Evolutionary conservation across 2,113 vertebrate species (phyloP), one percentile per base, ranked within the genome.

Genomic region (Synchiropus splendidus): DNA sequence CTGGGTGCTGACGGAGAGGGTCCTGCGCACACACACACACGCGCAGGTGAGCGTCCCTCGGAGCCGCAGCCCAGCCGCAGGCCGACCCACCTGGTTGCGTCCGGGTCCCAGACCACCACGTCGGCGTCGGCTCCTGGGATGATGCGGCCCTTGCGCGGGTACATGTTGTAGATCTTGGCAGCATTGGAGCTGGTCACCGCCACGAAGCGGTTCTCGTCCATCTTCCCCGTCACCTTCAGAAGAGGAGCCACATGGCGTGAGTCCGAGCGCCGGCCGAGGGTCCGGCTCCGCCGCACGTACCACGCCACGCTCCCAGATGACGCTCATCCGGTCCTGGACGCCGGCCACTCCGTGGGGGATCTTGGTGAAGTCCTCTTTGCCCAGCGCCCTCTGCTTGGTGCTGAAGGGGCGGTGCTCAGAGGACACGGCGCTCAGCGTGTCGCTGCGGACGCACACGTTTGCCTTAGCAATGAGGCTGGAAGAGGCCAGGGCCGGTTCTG

Each of bases 291-390:
- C 16, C 39, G 41, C 13, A 75, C 86, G 0, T 82, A 98, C 94
- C 90, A 98, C 94, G n/a, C 92, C 93, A 8, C 90, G 87, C 77
- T 98, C 93, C 94, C 94, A 98, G 60, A 97, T 85, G 77, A 98
- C 88, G 12, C 88, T 94, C 94, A 98, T 97, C 63, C 94, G 88
- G 77, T 98, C 94, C 80, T 98, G 92, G 50, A 97, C 89, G 0
- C 94, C 93, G 0, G 90, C 83, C 51, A 97, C 89, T 0, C 93
- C 93, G 0, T 97, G 94, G 0, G 94, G 94, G 76, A 98, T 98
- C 82, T 98, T 98, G 57, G 93, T 96, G 82, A 98, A 98, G 81
- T 98, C 94, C 42, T 98, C 94, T 75, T 93, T 94, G 60, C 94
- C 94, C 87, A 97, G 85, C 33, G 94, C 92, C 57, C 90, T 97